These are phyloP conservation scores for Actias luna DNA, from an alignment of 2,888 invertebrate genomes.

Conservation along the genomic window DNA sequence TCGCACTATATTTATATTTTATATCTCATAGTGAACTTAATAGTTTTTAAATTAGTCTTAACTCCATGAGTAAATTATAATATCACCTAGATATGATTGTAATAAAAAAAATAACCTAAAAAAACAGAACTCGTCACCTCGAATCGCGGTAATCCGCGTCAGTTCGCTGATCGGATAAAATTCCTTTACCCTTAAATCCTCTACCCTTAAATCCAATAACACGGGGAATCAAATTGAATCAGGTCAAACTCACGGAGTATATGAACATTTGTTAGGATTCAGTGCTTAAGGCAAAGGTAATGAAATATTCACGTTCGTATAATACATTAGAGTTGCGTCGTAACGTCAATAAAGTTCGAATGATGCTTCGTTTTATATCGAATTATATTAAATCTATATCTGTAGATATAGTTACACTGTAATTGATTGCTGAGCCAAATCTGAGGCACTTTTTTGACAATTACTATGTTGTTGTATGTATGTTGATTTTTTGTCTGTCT, in stretches of 20 bases:
- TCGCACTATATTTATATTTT: too few species aligned
- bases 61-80: background rate
- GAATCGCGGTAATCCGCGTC: conserved; percentile 26
- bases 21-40: too few species aligned
- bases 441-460: too few species aligned
- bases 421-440: too few species aligned
- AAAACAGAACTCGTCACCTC: background rate
- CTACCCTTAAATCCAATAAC: conserved; percentile 47
- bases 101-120: background rate
- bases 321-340: background rate
- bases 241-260: conserved; percentile 30
- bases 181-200: conserved; percentile 23
- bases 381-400: background rate
- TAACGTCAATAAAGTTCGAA: background rate
- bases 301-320: background rate
- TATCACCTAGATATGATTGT: background rate
- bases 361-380: background rate
- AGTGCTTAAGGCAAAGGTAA: conserved; percentile 12
- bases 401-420: too few species aligned
- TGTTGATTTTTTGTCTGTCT: too few species aligned
- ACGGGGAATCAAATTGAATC: conserved; percentile 40
- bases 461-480: too few species aligned
- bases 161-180: conserved; percentile 39
- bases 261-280: conserved; percentile 46
- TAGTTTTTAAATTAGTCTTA: too few species aligned